Percentiles rank a stretch among this genome's conserved stretches.
These are phyloP conservation scores for Vulpes vulpes DNA, from an alignment of 2,113 vertebrate species.

Conservation along the genomic window DNA sequence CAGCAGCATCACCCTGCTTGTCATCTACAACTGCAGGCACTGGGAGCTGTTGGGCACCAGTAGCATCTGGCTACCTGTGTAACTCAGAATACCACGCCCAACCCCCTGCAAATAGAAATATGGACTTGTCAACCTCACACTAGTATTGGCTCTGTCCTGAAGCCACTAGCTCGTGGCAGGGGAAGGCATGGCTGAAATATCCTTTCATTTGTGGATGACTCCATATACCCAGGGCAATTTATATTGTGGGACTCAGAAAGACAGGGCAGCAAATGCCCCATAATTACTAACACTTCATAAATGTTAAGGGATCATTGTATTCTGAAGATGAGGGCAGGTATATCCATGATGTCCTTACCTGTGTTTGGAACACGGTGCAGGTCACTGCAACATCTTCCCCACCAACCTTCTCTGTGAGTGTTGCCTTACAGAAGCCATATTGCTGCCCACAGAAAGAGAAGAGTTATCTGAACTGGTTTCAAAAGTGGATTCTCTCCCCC, in stretches of 20 bases:
- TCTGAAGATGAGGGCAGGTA: background rate
- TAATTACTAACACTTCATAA: background rate
- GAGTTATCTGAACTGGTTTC: background rate
- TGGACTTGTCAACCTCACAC: background rate
- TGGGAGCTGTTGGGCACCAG: background rate
- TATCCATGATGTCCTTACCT: constrained; percentile 81
- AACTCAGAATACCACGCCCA: background rate
- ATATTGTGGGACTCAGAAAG: background rate
- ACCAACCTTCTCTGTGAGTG: rapidly evolving
- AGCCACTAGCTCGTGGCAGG: background rate
- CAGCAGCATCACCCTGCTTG: background rate
- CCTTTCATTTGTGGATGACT: background rate
- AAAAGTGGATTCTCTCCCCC: background rate
- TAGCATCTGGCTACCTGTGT: background rate
- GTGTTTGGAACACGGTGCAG: constrained; percentile 82
- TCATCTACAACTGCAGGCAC: background rate
- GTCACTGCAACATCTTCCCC: constrained; percentile 64
- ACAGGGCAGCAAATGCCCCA: background rate
- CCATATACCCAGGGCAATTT: background rate
- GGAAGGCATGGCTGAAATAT: background rate
- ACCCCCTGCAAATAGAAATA: background rate
- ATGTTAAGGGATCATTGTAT: background rate
- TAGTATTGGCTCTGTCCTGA: background rate
- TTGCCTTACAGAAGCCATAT: constrained; percentile 87
- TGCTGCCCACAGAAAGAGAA: constrained; percentile 81